Conservation (phyloP, 2,797 vertebrate species). For the Protonibea diacanthus region DNA sequence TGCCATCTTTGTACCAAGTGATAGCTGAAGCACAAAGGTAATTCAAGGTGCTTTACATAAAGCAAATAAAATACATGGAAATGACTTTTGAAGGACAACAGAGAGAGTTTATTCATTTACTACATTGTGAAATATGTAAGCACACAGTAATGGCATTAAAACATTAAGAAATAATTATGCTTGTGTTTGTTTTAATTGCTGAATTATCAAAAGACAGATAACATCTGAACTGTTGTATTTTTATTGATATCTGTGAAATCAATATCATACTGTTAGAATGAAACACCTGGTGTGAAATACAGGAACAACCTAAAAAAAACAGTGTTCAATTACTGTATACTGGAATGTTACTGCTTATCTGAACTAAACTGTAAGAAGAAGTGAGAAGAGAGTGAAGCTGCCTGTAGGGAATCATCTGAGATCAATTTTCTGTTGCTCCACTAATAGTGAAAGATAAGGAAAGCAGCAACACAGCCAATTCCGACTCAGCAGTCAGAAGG, state of each 20-base stretch:
- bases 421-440: slow-evolving; percentile 51
- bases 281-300: slow-evolving; percentile 32
- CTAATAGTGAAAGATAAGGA: slow-evolving; percentile 47
- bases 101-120: no score
- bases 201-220: neutral
- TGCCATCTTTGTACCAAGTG: slow-evolving; percentile 94
- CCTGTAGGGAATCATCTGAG: slow-evolving; percentile 47
- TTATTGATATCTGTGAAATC: no score
- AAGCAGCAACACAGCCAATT: slow-evolving; percentile 22
- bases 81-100: neutral
- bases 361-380: slow-evolving; percentile 21
- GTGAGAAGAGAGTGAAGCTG: slow-evolving; percentile 24
- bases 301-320: slow-evolving; percentile 3
- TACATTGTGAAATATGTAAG: neutral
- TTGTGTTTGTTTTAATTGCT: neutral
- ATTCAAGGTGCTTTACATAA: neutral
- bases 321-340: slow-evolving; percentile 10
- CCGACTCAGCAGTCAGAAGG: slow-evolving; percentile 8
- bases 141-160: neutral
- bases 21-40: slow-evolving; percentile 80
- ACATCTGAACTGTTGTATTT: no score
- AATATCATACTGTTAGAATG: slow-evolving; percentile 23
- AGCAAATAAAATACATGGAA: neutral
- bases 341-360: slow-evolving; percentile 48
- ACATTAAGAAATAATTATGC: neutral